Percentiles rank a stretch among this genome's conserved stretches.
Evolutionary conservation across 2,888 invertebrate genomes (phyloP).

Genomic region (Periphyllus acericola): DNA sequence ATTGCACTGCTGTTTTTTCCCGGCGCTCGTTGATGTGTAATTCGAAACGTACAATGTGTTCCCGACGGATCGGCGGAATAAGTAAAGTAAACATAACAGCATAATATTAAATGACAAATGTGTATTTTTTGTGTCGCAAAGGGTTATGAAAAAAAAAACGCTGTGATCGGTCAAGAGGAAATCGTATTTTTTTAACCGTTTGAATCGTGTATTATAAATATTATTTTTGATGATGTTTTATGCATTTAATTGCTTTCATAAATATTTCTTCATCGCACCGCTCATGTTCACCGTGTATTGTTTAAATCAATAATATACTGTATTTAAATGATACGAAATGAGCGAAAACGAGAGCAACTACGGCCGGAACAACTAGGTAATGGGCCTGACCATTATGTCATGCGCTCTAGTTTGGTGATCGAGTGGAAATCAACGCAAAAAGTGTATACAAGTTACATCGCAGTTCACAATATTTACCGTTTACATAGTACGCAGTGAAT

Average conservation of each 20-base stretch:
- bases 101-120: neutral
- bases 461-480: too few relatives aligned
- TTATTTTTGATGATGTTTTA: neutral
- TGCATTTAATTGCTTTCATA: neutral
- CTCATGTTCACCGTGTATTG: neutral
- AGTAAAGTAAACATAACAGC: neutral
- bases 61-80: neutral
- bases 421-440: too few relatives aligned
- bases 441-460: too few relatives aligned
- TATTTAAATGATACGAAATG: too few relatives aligned
- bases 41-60: slow-evolving; percentile 32
- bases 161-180: neutral
- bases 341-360: too few relatives aligned
- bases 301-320: too few relatives aligned
- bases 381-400: too few relatives aligned
- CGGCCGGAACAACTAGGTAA: too few relatives aligned
- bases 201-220: too few relatives aligned
- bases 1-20: neutral
- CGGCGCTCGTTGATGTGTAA: neutral
- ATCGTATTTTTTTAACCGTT: neutral
- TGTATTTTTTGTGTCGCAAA: neutral
- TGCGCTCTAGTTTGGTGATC: too few relatives aligned
- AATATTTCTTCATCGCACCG: neutral
- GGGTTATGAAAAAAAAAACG: neutral
- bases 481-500: too few relatives aligned